Percentiles rank a stretch among this genome's conserved stretches.
Conservation (phyloP, 2,113 vertebrate genomes). For the Microcebus griseorufus region DNA sequence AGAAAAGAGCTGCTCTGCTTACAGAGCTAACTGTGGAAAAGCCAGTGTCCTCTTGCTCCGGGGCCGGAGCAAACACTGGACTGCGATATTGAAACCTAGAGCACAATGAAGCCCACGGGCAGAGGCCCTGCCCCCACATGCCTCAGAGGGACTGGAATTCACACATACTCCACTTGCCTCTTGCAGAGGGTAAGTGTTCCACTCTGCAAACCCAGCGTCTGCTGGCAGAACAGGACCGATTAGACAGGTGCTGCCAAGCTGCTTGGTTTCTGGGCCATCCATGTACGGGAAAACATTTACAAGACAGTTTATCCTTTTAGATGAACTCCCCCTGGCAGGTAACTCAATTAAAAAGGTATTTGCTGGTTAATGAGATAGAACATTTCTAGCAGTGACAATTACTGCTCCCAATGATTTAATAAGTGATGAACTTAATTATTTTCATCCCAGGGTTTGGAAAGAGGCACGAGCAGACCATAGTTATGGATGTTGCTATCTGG, state of each 20-base stretch:
- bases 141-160: neutral
- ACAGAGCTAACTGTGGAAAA: neutral
- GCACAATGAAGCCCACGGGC: accelerated
- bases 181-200: neutral
- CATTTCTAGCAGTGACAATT: constrained; percentile 55
- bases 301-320: constrained; percentile 54
- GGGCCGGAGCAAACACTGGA: neutral
- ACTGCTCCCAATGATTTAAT: constrained; percentile 44
- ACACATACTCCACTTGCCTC: neutral
- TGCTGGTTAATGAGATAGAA: constrained; percentile 66
- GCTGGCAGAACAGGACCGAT: neutral
- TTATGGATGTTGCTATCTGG: neutral
- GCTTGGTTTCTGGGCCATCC: constrained; percentile 24
- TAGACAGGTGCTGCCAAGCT: neutral
- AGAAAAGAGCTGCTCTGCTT: neutral
- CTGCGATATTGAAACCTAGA: accelerated
- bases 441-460: constrained; percentile 46
- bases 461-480: neutral
- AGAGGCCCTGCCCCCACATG: neutral
- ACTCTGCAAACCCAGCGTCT: neutral
- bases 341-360: constrained; percentile 55
- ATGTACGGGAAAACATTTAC: neutral
- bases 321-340: constrained; percentile 34
- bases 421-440: constrained; percentile 52
- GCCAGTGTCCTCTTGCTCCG: neutral